phyloP scores from a whole-genome alignment of 2,797 vertebrate genomes.

The Paramormyrops hopkinsi region DNA sequence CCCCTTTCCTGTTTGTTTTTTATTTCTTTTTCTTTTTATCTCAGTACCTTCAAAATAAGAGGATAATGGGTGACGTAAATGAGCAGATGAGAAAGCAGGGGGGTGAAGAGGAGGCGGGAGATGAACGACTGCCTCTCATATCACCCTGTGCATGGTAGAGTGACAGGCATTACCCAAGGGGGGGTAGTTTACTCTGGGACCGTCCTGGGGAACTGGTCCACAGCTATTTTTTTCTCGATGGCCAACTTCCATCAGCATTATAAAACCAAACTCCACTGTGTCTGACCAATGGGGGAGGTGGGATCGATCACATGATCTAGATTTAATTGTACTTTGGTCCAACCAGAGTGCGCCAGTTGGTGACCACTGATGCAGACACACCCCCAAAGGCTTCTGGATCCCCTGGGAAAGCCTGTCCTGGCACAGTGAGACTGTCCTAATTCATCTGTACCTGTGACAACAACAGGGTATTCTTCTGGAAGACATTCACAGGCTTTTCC shows the following conservation, averaged over 20 bases:
- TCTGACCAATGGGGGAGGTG: neutral
- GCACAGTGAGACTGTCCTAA: neutral
- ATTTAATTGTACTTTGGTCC: neutral
- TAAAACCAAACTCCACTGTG: neutral
- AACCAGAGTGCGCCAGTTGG: neutral
- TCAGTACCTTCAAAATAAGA: slow-evolving; percentile 58
- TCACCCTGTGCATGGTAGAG: neutral
- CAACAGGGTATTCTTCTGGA: neutral
- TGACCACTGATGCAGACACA: neutral
- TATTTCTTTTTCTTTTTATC: slow-evolving; percentile 49
- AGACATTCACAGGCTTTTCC: neutral
- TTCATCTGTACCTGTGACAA: neutral
- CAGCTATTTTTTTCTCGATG: neutral
- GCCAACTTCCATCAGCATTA: neutral
- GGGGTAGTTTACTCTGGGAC: neutral
- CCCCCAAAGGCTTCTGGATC: neutral
- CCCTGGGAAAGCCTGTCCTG: neutral
- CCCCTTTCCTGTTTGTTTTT: slow-evolving; percentile 53
- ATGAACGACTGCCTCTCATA: neutral
- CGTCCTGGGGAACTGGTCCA: neutral
- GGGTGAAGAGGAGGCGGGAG: slow-evolving; percentile 13
- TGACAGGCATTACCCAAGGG: neutral
- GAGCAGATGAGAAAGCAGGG: slow-evolving; percentile 49
- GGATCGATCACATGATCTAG: neutral
- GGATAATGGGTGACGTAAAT: slow-evolving; percentile 65